Evolutionary conservation across 1,140 invertebrate genomes (phyloP).

Genomic region (silkworm (Bombyx mori)): DNA sequence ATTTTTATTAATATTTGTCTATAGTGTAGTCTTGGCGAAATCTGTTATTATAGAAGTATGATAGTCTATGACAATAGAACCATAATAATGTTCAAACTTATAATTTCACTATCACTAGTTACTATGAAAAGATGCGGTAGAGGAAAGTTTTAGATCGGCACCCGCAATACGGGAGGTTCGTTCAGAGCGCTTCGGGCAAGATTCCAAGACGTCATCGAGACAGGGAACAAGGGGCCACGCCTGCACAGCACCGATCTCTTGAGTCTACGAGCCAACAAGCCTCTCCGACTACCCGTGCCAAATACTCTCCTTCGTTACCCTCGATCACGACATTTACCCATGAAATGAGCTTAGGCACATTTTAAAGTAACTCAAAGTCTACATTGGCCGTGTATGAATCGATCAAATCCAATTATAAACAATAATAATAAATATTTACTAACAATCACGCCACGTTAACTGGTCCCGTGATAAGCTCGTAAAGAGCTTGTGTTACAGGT

Average conservation of each 20-base stretch:
- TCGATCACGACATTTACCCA: conserved; percentile 1
- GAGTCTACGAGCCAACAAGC: conserved; percentile 32
- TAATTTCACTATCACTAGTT: neutral
- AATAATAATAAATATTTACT: too few species aligned
- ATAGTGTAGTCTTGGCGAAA: too few species aligned
- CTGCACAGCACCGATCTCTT: conserved; percentile 17
- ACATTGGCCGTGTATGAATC: neutral
- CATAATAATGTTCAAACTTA: too few species aligned
- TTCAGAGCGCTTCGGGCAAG: conserved; percentile 55
- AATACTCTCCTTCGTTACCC: conserved; percentile 23
- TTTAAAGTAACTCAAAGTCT: neutral
- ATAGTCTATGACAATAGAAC: neutral
- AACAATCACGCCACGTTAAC: too few species aligned
- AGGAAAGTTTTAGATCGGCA: conserved; percentile 7
- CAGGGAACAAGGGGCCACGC: conserved; percentile 19
- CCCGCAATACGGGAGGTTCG: conserved; percentile 41
- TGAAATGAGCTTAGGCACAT: neutral
- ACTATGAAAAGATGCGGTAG: conserved; percentile 1
- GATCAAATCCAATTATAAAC: neutral
- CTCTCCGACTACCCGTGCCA: conserved; percentile 38
- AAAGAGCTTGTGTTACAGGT: too few species aligned
- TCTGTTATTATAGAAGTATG: neutral
- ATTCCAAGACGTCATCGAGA: conserved; percentile 45
- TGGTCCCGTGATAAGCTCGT: too few species aligned
- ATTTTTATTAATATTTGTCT: too few species aligned